Evolutionary conservation across 2,797 vertebrate species (phyloP).

Genomic region (Sitta carolinensis): DNA sequence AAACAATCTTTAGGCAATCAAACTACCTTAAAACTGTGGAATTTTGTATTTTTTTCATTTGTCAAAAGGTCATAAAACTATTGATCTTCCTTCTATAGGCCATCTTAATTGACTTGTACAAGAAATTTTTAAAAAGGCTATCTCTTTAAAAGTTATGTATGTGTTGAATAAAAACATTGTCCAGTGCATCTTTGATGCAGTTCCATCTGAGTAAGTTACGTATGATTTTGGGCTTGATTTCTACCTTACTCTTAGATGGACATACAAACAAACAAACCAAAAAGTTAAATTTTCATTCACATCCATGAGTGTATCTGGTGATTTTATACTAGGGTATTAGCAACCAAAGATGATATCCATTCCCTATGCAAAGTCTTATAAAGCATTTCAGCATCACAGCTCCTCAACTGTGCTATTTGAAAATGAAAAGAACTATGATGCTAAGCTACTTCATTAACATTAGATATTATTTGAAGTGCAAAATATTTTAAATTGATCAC

Average conservation of each 20-base stretch:
- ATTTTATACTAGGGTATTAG: not conserved
- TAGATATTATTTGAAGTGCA: not conserved
- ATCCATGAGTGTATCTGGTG: not conserved
- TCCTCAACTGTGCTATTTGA: not conserved
- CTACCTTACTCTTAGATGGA: not conserved
- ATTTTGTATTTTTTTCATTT: rapidly evolving
- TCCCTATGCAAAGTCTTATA: not conserved
- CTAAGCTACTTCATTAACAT: not conserved
- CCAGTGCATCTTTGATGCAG: not conserved
- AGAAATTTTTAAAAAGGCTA: not conserved
- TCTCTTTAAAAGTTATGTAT: not conserved
- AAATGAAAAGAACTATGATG: not conserved
- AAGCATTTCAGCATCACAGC: not conserved
- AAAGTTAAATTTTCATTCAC: not conserved
- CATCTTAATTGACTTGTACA: not conserved
- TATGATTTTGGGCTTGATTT: not conserved
- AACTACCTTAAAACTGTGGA: not conserved
- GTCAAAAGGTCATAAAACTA: not conserved
- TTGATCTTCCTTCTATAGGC: not conserved
- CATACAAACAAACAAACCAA: not conserved
- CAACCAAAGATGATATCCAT: not conserved
- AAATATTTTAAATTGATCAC: not conserved
- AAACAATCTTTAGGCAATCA: not conserved
- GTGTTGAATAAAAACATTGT: not conserved
- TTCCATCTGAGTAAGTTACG: not conserved